Evolutionary conservation across 2,797 vertebrate genomes (phyloP).

Genomic region (Heterohyrax brucei): DNA sequence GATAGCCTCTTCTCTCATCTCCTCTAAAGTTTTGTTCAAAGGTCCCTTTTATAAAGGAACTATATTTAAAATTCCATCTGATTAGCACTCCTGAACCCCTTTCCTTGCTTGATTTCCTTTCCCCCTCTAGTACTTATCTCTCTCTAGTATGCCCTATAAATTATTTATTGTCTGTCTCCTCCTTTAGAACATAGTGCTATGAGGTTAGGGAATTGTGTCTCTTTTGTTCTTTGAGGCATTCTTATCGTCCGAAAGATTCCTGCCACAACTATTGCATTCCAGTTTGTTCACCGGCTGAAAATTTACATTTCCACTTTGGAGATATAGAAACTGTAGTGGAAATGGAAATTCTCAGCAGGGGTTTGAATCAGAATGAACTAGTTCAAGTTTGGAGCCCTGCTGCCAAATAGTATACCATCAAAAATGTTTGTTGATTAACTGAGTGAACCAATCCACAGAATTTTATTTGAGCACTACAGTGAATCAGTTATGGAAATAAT

Average conservation of each 20-base stretch:
- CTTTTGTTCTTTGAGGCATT: conserved; percentile 24
- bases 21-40: conserved; percentile 35
- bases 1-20: neutral
- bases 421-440: neutral
- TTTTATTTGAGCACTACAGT: conserved; percentile 27
- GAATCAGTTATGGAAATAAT: conserved; percentile 19
- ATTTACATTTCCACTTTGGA: too few species aligned
- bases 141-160: neutral
- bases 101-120: neutral
- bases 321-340: too few species aligned
- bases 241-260: neutral
- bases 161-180: neutral
- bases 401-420: neutral
- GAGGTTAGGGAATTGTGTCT: conserved; percentile 1
- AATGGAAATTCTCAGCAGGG: too few species aligned
- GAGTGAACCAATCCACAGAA: neutral
- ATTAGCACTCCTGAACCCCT: neutral
- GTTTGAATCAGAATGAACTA: too few species aligned
- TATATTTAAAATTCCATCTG: conserved; percentile 5
- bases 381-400: neutral
- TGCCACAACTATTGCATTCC: neutral
- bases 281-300: too few species aligned
- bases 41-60: neutral
- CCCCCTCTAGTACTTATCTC: neutral
- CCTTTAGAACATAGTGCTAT: neutral